A percentile compares a stretch with the other conserved stretches of the same genome.
phyloP scores from a whole-genome alignment of 1,140 invertebrate species.

The Pararge aegeria region DNA sequence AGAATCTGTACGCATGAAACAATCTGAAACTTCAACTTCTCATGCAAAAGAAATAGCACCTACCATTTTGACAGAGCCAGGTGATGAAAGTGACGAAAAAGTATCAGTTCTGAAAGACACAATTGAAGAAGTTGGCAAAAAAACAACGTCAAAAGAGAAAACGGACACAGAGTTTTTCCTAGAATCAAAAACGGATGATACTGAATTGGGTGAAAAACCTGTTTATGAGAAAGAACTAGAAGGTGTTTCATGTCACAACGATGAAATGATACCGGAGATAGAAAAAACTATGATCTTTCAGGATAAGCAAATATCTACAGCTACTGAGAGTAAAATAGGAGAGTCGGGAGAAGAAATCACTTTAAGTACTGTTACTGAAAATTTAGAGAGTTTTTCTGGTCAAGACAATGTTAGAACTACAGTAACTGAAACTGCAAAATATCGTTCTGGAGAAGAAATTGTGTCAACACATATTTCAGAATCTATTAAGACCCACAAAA shows the following conservation, averaged over 20 bases:
- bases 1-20: constrained; percentile 16
- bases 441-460: not conserved
- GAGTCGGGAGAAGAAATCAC: constrained; percentile 18
- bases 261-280: not conserved
- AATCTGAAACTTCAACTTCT: constrained; percentile 11
- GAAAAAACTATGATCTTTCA: not conserved
- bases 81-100: not conserved
- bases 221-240: too few relatives aligned
- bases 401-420: constrained; percentile 1
- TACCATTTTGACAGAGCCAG: not conserved
- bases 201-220: not conserved
- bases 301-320: not conserved
- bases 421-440: constrained; percentile 1
- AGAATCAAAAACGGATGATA: not conserved
- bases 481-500: not conserved
- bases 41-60: not conserved
- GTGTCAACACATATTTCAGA: constrained; percentile 16
- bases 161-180: not conserved
- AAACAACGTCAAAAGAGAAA: not conserved
- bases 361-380: not conserved
- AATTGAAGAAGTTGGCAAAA: not conserved
- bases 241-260: not conserved
- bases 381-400: not conserved
- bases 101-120: not conserved
- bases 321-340: constrained; percentile 9